A percentile compares a stretch with the other conserved stretches of the same genome.
phyloP scores from a whole-genome alignment of 37 sponge, comb jelly and placozoan genomes.

The Theonella swinhoei region DNA sequence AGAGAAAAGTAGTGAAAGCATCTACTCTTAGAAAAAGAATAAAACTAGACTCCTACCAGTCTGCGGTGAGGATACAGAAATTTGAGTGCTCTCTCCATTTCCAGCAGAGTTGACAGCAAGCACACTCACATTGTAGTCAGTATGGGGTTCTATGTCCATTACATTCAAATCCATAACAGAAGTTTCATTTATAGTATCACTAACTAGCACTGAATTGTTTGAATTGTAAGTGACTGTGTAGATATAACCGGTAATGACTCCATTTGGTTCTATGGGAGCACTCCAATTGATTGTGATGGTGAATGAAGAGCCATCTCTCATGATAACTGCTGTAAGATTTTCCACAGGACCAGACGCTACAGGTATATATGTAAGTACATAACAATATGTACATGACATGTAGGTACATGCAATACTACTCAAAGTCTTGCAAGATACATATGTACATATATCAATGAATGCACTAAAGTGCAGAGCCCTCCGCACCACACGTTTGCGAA shows the following conservation, averaged over 20 bases:
- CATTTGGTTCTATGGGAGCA: conserved; percentile 15
- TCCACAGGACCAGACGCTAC: background rate
- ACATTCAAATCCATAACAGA: background rate
- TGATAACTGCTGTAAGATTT: background rate
- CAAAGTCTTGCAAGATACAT: too few relatives aligned
- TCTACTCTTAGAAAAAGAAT: too few relatives aligned
- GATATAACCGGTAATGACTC: background rate
- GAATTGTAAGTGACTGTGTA: background rate
- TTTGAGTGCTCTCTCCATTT: background rate
- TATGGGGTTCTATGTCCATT: conserved; percentile 23
- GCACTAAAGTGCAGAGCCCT: too few relatives aligned
- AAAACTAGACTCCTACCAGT: too few relatives aligned
- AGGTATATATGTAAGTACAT: background rate
- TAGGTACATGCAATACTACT: too few relatives aligned
- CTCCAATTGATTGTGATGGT: conserved; percentile 9
- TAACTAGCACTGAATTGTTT: background rate
- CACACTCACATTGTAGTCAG: conserved; percentile 51
- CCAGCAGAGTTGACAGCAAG: conserved; percentile 34
- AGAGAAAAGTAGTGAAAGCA: too few relatives aligned
- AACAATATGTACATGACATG: background rate
- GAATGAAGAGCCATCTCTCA: background rate
- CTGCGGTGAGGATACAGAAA: background rate
- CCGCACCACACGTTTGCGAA: too few relatives aligned
- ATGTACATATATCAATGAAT: too few relatives aligned
- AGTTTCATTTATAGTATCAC: background rate